Percentiles rank a stretch among this genome's conserved stretches.
Evolutionary conservation across 2,888 invertebrate genomes (phyloP).

Genomic region (Callinectes sapidus): DNA sequence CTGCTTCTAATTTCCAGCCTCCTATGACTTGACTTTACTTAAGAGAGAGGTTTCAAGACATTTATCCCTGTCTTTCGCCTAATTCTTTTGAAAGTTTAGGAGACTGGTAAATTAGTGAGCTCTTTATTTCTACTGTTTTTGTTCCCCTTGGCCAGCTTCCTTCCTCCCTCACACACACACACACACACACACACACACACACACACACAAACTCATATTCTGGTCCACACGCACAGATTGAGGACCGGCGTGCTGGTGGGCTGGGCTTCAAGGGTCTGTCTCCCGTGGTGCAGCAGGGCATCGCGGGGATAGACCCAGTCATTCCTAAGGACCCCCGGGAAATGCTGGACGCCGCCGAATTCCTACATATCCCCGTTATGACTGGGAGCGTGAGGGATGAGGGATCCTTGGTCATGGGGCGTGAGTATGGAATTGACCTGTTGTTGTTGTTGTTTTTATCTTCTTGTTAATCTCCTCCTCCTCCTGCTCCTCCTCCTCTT

Average conservation of each 20-base stretch:
- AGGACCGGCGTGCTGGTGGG: slow-evolving; percentile 44
- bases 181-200: background rate
- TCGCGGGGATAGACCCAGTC: background rate
- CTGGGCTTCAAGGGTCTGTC: slow-evolving; percentile 53
- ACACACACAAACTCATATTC: background rate
- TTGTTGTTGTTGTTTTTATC: background rate
- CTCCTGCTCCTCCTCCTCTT: background rate
- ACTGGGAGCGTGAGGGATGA: slow-evolving; percentile 62
- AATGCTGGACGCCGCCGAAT: slow-evolving; percentile 34
- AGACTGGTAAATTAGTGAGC: no score
- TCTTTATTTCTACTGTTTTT: no score
- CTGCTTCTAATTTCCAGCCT: no score
- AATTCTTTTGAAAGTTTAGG: no score
- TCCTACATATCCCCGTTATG: slow-evolving; percentile 62
- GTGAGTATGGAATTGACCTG: slow-evolving; percentile 49
- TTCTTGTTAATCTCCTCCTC: background rate
- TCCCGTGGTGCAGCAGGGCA: slow-evolving; percentile 42
- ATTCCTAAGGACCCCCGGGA: slow-evolving; percentile 50
- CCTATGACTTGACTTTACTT: no score
- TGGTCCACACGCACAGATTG: slow-evolving; percentile 30
- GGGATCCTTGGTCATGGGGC: slow-evolving; percentile 63
- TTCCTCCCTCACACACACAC: background rate
- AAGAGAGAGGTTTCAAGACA: no score
- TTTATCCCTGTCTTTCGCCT: no score
- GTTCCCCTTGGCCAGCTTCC: no score